Percentiles rank a stretch among this genome's conserved stretches.
Evolutionary conservation across 2,113 vertebrate genomes (phyloP).

Genomic region (Pedetes capensis): DNA sequence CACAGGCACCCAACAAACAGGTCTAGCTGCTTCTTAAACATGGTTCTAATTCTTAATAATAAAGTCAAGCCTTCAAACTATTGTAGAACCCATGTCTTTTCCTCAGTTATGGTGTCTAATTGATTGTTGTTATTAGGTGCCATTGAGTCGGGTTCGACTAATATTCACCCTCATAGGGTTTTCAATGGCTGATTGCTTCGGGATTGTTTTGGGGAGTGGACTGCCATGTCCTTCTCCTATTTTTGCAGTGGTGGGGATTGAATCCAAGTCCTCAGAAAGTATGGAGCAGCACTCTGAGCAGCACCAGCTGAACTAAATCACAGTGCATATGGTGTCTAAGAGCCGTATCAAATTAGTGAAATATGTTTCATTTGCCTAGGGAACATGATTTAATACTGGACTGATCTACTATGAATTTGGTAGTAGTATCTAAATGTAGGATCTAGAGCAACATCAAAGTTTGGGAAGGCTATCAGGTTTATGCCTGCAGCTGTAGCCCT

Average conservation of each 20-base stretch:
- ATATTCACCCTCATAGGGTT: no score
- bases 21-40: not conserved
- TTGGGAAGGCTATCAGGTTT: not conserved
- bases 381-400: not conserved
- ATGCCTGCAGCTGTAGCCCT: no score
- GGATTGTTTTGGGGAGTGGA: no score
- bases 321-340: not conserved
- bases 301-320: no score
- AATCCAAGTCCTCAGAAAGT: no score
- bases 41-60: not conserved
- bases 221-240: no score
- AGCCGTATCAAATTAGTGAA: not conserved
- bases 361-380: not conserved
- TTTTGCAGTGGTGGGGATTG: no score
- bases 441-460: not conserved
- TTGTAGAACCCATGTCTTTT: not conserved
- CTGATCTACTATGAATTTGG: not conserved
- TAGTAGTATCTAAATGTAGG: not conserved
- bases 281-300: no score
- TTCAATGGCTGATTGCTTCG: no score
- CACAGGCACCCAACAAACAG: not conserved
- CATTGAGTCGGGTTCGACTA: no score
- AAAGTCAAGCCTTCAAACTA: not conserved
- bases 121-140: no score
- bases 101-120: not conserved